phyloP scores from a whole-genome alignment of 2,888 invertebrate species.

The Schizotus pectinicornis region DNA sequence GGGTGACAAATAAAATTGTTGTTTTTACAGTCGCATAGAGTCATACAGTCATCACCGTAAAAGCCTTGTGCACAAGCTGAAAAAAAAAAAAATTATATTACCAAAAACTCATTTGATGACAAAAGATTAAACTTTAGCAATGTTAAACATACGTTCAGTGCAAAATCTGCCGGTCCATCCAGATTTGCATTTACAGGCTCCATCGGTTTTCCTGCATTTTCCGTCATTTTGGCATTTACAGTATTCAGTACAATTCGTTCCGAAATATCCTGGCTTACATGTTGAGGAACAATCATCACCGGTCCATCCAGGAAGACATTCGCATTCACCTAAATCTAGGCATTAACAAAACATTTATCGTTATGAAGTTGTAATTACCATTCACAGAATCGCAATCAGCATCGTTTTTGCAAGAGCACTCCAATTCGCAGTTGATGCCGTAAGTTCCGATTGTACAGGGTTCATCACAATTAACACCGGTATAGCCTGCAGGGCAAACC shows the following conservation, averaged over 20 bases:
- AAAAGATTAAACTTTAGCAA: slow-evolving; percentile 8
- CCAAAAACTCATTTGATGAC: too few species aligned
- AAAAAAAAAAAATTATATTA: slow-evolving; percentile 40
- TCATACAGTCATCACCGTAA: slow-evolving; percentile 87
- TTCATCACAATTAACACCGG: slow-evolving; percentile 85
- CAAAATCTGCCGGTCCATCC: slow-evolving; percentile 85
- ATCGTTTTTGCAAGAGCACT: slow-evolving; percentile 82
- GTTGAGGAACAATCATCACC: slow-evolving; percentile 74
- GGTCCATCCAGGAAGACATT: slow-evolving; percentile 87
- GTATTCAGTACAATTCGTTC: slow-evolving; percentile 79
- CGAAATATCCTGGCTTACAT: slow-evolving; percentile 77
- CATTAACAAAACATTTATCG: not conserved
- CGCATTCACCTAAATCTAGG: slow-evolving; percentile 60
- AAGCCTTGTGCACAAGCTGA: slow-evolving; percentile 89
- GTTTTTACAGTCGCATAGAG: slow-evolving; percentile 75
- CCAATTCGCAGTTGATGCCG: slow-evolving; percentile 75
- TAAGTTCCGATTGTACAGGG: slow-evolving; percentile 82
- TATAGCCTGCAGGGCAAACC: slow-evolving; percentile 83
- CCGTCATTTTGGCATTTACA: slow-evolving; percentile 83
- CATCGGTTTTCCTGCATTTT: slow-evolving; percentile 82
- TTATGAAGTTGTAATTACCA: slow-evolving; percentile 60
- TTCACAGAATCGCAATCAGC: slow-evolving; percentile 91
- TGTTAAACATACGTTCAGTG: slow-evolving; percentile 71
- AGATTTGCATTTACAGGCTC: slow-evolving; percentile 79
- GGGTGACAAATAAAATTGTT: slow-evolving; percentile 84